Conservation (phyloP, 2,888 invertebrate species). For the Litoditis marina region DNA sequence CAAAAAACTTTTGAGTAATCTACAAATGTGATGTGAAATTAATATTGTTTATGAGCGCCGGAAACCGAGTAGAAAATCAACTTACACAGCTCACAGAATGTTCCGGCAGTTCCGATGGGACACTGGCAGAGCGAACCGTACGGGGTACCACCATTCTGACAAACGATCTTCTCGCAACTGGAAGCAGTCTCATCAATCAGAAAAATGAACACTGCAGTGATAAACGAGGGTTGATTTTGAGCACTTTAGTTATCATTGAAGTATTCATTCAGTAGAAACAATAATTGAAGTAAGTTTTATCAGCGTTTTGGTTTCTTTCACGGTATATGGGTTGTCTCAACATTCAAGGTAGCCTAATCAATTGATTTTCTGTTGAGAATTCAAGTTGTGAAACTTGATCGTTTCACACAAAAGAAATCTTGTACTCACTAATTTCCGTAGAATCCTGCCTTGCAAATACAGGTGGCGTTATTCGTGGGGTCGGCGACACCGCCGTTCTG, state of each 20-base stretch:
- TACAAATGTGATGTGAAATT: neutral
- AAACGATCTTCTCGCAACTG: conserved; percentile 41
- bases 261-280: too few species aligned
- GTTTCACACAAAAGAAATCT: too few species aligned
- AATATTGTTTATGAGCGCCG: too few species aligned
- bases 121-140: conserved; percentile 40
- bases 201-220: too few species aligned
- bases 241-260: too few species aligned
- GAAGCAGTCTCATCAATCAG: neutral
- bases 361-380: too few species aligned
- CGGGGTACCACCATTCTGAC: conserved; percentile 45
- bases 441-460: conserved; percentile 46
- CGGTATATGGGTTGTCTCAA: too few species aligned
- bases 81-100: conserved; percentile 49
- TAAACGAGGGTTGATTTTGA: too few species aligned
- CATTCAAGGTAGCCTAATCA: too few species aligned
- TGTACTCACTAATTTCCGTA: conserved; percentile 38
- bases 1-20: neutral
- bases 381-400: too few species aligned
- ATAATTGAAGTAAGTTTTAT: neutral
- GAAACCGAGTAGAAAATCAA: neutral
- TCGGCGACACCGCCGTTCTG: conserved; percentile 49
- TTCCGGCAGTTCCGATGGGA: conserved; percentile 41
- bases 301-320: neutral
- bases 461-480: conserved; percentile 38